phyloP scores from a whole-genome alignment of 1,140 invertebrate species.

The Drosophila simulans region DNA sequence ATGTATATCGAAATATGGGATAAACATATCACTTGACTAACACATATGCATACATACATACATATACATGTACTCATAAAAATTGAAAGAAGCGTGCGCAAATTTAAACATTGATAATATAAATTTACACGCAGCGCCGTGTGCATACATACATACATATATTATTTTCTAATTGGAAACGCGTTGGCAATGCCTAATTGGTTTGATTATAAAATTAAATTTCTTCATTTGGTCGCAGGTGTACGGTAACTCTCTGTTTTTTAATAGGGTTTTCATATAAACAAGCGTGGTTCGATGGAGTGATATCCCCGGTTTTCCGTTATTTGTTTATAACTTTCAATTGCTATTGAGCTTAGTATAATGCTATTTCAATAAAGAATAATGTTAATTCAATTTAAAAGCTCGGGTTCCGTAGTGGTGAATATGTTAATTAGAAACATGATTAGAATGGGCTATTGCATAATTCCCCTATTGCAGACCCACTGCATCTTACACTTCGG shows the following conservation, averaged over 20 bases:
- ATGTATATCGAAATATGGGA: background rate
- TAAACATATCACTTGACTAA: background rate
- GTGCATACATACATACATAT: conserved; percentile 4
- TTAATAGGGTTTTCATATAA: background rate
- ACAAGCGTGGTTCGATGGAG: background rate
- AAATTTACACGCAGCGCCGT: background rate
- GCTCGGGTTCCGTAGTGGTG: too few relatives aligned
- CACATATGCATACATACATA: background rate
- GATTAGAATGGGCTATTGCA: background rate
- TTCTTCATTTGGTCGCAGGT: background rate
- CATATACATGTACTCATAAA: background rate
- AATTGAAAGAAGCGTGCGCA: background rate
- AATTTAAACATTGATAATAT: background rate
- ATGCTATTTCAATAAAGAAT: too few relatives aligned
- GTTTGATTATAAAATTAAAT: background rate
- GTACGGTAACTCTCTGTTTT: background rate
- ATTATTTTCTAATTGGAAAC: conserved; percentile 7
- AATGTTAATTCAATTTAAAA: too few relatives aligned
- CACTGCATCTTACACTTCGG: background rate
- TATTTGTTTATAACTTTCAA: background rate
- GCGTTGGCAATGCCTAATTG: background rate
- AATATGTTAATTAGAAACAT: background rate
- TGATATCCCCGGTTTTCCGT: background rate
- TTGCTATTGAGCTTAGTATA: too few relatives aligned
- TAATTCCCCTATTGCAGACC: background rate